Evolutionary conservation across 92 coral and sea anemone genomes (phyloP), one percentile per base, ranked within the genome.

Genomic region (Siderastrea radians): DNA sequence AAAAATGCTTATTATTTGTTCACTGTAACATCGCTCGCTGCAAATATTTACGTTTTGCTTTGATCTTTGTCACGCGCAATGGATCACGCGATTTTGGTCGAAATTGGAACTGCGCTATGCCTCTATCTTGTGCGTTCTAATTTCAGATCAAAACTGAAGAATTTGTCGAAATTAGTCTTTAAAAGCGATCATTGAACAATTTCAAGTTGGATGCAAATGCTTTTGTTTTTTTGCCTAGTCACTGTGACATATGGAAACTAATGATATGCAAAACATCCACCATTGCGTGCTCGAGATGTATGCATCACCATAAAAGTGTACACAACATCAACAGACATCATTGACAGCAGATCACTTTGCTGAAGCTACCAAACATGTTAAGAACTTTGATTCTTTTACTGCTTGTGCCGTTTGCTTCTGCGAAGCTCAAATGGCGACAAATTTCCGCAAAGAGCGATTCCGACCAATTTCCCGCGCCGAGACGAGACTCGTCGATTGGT

Each of bases 401-500:
- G 58, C 67, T 86, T 7, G 57, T 86, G 38, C 60, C 77, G 14
- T 14, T 61, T 43, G 82, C 46, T 74, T 57, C 38, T 38, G 50
- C 85, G 62, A 53, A 87, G 89, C 86, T 91, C 50, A 68, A 26
- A 48, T 91, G 94, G 94, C 67, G 68, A 50, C n/a, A 2, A n/a
- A 68, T 87, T 12, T 85, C 86, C 7, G 60, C 89, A 57, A 47
- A 67, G 46, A 16, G 64, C 19, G 72, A 55, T 5, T 80, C 88
- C 16, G 71, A 79, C 14, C 75, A 84, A 8, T 54, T 52, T 5
- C 95, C 97, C 5, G 14, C 87, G n/a, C 91, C 90, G 38, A 92
- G 99, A 45, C 89, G 99, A 52, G 99, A 94, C 73, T 87, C 94
- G 6, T 93, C 98, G 49, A 86, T 96, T 62, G 99, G 98, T 2